Evolutionary conservation across 2,113 vertebrate genomes (phyloP), one percentile per base, ranked within the genome.

Genomic region (Xiphophorus hellerii): DNA sequence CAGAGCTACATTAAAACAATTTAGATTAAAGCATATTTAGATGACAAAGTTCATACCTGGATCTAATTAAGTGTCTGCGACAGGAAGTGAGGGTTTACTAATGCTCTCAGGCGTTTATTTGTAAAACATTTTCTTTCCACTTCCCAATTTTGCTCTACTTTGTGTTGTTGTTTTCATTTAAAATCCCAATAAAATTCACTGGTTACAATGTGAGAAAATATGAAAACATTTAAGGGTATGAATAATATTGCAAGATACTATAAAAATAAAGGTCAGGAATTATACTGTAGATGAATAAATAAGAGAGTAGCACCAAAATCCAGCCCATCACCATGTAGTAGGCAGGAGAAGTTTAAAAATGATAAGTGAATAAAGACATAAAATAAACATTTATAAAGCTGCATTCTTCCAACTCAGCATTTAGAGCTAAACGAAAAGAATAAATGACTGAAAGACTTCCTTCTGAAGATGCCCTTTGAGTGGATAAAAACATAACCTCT

Each of bases 231-330:
- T 48, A 58, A n/a, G 51, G 51, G 51, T n/a, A 11, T 58, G 25
- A 58, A 58, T 58, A n/a, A n/a, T n/a, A n/a, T 58, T 58, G 51
- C 51, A n/a, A 58, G 51, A 20, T 10, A 11, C 9, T 58, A 17
- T n/a, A 75, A 54, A 68, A 81, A 80, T 81, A 69, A 88, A 92
- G 90, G 76, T 86, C 86, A 83, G 60, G 87, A 80, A 76, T 89
- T 79, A 88, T 62, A 83, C 28, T 48, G 63, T 64, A 68, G 71
- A 42, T 65, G 70, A 66, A 76, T 60, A 77, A 84, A 80, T 83
- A 71, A 30, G 76, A 22, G 82, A 76, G 79, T 90, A 93, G 91
- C 92, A 93, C 92, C 92, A 85, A 73, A 80, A 76, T 87, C 66
- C 76, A 81, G 71, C 84, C 78, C 69, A 80, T 80, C 75, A 74